These are phyloP conservation scores for Lemur catta DNA, from an alignment of 2,797 vertebrate genomes.

Conservation along the genomic window DNA sequence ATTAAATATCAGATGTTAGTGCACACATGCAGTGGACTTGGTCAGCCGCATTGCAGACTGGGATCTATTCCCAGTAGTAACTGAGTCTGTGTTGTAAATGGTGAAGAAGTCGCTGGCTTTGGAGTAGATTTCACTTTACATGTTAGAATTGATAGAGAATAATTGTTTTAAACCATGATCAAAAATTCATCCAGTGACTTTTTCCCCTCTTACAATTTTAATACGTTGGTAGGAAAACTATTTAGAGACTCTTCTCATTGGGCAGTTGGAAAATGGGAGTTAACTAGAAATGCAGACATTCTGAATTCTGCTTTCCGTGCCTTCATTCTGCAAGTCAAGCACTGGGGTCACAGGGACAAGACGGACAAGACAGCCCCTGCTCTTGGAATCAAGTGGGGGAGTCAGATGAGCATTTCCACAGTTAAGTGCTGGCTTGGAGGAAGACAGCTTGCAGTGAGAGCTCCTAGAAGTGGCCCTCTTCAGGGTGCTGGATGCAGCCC, in stretches of 20 bases:
- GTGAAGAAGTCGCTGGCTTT: conserved; percentile 36
- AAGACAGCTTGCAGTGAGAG: neutral
- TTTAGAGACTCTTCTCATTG: neutral
- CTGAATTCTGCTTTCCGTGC: neutral
- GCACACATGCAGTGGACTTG: conserved; percentile 54
- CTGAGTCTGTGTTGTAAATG: neutral
- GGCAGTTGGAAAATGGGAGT: neutral
- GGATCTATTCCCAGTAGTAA: conserved; percentile 12
- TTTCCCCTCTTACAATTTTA: neutral
- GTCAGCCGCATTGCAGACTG: conserved; percentile 40
- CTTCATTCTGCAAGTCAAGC: neutral
- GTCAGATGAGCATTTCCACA: neutral
- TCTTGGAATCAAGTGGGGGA: neutral
- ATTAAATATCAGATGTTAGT: conserved; percentile 66
- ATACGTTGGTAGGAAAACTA: neutral
- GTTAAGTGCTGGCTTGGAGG: neutral
- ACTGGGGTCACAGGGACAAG: neutral
- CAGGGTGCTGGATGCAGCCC: fast-evolving
- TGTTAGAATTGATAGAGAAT: neutral
- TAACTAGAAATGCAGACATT: neutral
- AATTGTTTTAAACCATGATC: neutral
- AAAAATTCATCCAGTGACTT: neutral
- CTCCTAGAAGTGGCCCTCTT: neutral
- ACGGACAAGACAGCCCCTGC: neutral
- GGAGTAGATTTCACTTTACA: conserved; percentile 18